These are phyloP conservation scores for Parazoanthus darwini DNA, from an alignment of 92 coral and sea anemone species.

Conservation along the genomic window DNA sequence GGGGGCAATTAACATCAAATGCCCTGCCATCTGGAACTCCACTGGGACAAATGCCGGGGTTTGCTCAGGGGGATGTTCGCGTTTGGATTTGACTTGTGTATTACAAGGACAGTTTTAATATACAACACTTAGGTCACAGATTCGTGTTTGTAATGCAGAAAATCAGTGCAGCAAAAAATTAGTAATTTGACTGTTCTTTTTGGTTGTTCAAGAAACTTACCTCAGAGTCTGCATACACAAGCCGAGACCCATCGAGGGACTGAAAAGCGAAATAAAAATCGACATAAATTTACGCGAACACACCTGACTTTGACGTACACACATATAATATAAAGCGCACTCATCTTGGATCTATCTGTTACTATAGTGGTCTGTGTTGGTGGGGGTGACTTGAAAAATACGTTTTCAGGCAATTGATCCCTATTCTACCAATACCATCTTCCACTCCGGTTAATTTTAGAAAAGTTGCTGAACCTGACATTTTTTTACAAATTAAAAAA, in stretches of 20 bases:
- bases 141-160: neutral
- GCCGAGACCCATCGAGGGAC: constrained; percentile 66
- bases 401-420: neutral
- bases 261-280: constrained; percentile 21
- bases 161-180: neutral
- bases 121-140: no score
- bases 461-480: neutral
- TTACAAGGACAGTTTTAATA: no score
- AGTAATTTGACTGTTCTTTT: neutral
- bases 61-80: no score
- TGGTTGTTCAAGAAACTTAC: constrained; percentile 18
- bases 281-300: neutral
- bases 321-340: neutral
- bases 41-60: no score
- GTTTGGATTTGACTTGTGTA: no score
- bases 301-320: neutral
- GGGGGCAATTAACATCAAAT: no score
- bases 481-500: no score
- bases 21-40: no score
- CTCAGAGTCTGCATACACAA: constrained; percentile 80
- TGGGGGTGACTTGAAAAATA: neutral
- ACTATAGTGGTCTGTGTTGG: neutral
- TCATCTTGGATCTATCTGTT: neutral
- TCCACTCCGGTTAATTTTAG: neutral
- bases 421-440: neutral